Evolutionary conservation across 2,797 vertebrate genomes (phyloP).

Genomic region (Avahi laniger): DNA sequence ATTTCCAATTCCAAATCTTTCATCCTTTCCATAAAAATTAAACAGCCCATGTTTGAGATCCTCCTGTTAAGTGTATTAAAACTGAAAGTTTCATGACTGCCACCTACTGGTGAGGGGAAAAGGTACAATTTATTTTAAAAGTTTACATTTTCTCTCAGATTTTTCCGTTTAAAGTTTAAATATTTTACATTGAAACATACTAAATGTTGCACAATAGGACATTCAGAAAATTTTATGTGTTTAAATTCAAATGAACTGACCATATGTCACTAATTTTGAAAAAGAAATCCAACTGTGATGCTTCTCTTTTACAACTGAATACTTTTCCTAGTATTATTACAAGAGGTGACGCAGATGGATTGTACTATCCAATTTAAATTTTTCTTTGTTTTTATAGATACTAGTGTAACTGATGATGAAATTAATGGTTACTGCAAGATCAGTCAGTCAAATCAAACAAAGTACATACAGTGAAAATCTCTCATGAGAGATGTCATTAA

Average conservation of each 20-base stretch:
- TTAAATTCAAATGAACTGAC: background rate
- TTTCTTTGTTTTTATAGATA: background rate
- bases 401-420: background rate
- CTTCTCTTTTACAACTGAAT: constrained; percentile 1
- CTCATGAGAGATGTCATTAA: background rate
- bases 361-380: background rate
- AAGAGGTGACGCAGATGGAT: background rate
- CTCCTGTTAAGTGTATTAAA: constrained; percentile 38
- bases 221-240: background rate
- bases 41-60: constrained; percentile 43
- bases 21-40: constrained; percentile 43
- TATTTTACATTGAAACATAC: background rate
- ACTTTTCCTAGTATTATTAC: background rate
- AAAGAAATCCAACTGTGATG: background rate
- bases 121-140: constrained; percentile 52
- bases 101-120: constrained; percentile 80
- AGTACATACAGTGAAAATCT: background rate
- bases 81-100: constrained; percentile 81
- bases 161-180: background rate
- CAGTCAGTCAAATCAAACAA: background rate
- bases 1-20: constrained; percentile 63
- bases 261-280: background rate
- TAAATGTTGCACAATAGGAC: background rate
- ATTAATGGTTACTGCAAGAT: background rate
- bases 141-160: background rate